Evolutionary conservation across 2,113 vertebrate genomes (phyloP), one percentile per base, ranked within the genome.

Genomic region (Hirundichthys speculiger): DNA sequence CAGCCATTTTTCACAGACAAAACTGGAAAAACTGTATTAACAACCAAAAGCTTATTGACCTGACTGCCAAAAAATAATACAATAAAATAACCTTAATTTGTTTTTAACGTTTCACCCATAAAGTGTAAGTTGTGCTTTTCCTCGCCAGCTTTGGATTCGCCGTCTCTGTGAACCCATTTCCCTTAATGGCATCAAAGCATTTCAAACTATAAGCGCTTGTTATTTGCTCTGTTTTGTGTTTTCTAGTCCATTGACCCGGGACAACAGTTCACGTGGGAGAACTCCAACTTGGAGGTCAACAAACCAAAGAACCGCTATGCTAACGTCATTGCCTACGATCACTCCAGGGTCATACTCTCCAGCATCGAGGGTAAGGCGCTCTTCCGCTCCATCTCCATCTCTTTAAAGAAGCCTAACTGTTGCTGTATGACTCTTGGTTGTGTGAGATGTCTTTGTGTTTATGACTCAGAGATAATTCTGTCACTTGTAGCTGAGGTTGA

Each of bases 261-360:
- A 53, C 97, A 99, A 86, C 97, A 99, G 90, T 99, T 99, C 90
- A 99, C 97, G 1, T 99, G 98, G 98, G 97, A 99, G 51, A 95
- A 99, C 70, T 99, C 98, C 74, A 99, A 99, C 90, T 86, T 99
- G 90, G 98, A 99, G 91, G 95, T 99, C 87, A 99, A 99, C 90
- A 99, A 99, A 92, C 95, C 96, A 95, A 99, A 99, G 95, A 99
- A 99, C 68, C 96, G 98, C 93, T 99, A 99, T 8, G 97, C 98
- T 13, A 99, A 99, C 82, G 97, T 99, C 81, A 98, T 99, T 41
- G 96, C 98, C 39, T 99, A 99, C 13, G 97, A 99, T 83, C 98
- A 99, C 92, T 98, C 97, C 69, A 92, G 98, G 72, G 95, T 99
- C 62, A 93, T 95, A 22, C 94, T 99, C 34, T 96, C 97, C 84